Evolutionary conservation across 2,888 invertebrate species (phyloP), one percentile per base, ranked within the genome.

Genomic region (Sarcophaga variegata): DNA sequence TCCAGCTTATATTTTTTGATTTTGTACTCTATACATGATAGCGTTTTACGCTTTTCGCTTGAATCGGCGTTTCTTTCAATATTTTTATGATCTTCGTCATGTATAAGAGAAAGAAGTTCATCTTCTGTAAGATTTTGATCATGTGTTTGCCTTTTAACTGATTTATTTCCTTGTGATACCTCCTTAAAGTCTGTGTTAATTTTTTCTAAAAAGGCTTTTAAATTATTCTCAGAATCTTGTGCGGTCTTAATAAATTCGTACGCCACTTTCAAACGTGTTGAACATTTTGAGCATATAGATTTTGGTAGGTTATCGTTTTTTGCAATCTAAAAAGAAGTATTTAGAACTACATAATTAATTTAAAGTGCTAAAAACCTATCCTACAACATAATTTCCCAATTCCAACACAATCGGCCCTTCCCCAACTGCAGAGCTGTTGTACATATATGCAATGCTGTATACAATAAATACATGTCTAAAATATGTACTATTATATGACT

Each of bases 111-210:
- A 11, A 86, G 37, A 20, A 86, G 22, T 14, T 88, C 88, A 62
- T 88, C 85, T 22, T 88, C 86, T 6, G 72, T 22, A 27, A 71
- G 67, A 66, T 74, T 76, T 83, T 81, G 25, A 22, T 80, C 85
- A 22, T 69, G 67, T 17, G 74, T 20, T 20, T 71, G 60, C 10
- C 69, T 81, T 2, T 62, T 71, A 14, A 14, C 78, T 3, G 66
- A 59, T 11, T 81, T 81, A 6, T 72, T 78, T 66, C 59, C 64
- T 22, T 79, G 72, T 0, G 91, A 87, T 0, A 92, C 91, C 84
- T 91, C 89, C 75, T 91, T 89, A 75, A 92, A 91, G 71, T 92
- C 91, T 37, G 87, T 88, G 49, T 88, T 91, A 4, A 92, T 90
- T 88, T 91, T 91, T 1, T 79, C 83, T 4, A 92, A 85, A 79